Base-by-base conservation (phyloP, 1,140 invertebrate species). In the Pseudomyrmex sp. region DNA sequence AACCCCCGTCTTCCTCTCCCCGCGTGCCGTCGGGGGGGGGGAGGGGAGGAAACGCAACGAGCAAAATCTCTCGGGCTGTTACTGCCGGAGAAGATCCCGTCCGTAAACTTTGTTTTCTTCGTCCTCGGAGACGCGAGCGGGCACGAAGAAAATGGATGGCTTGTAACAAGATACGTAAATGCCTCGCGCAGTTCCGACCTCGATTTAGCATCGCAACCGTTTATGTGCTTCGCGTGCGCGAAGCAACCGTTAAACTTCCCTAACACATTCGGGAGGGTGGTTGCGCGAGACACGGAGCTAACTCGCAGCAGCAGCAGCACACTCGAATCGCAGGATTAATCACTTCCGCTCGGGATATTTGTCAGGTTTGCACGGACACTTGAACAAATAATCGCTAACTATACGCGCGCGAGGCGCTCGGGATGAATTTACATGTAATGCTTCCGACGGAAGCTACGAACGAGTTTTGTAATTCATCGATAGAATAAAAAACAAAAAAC, bases 41-140 rank as follows among this genome's bases (percentile, higher is more conserved):
- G 18, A 0, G 18, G 18, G 18, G 0, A 35, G 35, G 20, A 70
- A 35, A 13, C 20, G 52, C 10, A 59, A 72, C 76, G 68, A 72
- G 66, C 66, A 59, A 72, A 80, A 72, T 72, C 66, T 70, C 66
- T 13, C 35, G 10, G 20, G 66, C 20, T 35, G 54, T 59, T 59
- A 70, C 66, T 48, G 20, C 44, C 18, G 52, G 12, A 3, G 10
- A 52, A 35, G 35, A 79, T 59, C 15, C 75, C 46, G 66, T 50
- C 44, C 23, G 65, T 59, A 79, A 79, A 79, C 76, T 72, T 72
- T 72, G 66, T 35, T 72, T 80, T 61, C 65, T 59, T 50, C 56
- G 54, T 44, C 54, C 35, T 2, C 2, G 18, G 35, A 70, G 54
- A 44, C 23, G 54, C 20, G 13, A 7, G 8, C n/a, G 48, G 52